Evolutionary conservation across 2,888 invertebrate genomes (phyloP).

Genomic region (Cataglyphis altisquamis): DNA sequence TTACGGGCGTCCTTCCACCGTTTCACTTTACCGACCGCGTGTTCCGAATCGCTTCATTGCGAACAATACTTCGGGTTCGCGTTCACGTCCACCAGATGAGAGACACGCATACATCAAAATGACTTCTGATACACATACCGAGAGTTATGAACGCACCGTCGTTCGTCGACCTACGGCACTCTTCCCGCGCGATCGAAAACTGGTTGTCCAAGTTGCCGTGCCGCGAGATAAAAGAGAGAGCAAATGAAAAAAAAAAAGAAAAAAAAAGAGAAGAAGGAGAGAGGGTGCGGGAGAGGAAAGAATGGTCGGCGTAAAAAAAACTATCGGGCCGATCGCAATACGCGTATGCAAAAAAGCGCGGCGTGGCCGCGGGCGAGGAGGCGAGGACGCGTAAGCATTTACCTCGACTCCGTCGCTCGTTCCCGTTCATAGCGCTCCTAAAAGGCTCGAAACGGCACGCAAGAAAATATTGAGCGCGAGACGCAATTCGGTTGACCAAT

Average conservation of each 20-base stretch:
- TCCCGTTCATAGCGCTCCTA: conserved; percentile 50
- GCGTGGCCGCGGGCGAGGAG: conserved; percentile 51
- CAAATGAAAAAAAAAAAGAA: conserved; percentile 61
- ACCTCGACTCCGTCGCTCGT: conserved; percentile 1
- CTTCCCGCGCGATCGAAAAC: conserved; percentile 78
- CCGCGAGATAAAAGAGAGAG: conserved; percentile 75
- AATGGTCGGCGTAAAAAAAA: conserved; percentile 73
- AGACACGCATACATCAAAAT: conserved; percentile 48
- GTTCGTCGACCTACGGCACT: conserved; percentile 82
- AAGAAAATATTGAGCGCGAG: conserved; percentile 51
- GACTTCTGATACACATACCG: conserved; percentile 78
- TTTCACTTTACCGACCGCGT: conserved; percentile 38
- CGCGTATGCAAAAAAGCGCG: conserved; percentile 64
- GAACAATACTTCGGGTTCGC: conserved; percentile 53
- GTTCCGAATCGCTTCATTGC: not conserved
- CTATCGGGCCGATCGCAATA: conserved; percentile 74
- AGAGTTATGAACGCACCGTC: conserved; percentile 82
- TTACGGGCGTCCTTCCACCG: not conserved
- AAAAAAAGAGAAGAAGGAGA: conserved; percentile 54
- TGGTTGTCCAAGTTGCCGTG: conserved; percentile 75
- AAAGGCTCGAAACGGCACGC: conserved; percentile 51
- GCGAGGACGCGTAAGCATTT: conserved; percentile 40
- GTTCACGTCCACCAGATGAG: conserved; percentile 32
- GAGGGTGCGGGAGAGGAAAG: conserved; percentile 65
- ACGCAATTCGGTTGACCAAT: conserved; percentile 51